These are phyloP conservation scores for Diplolepis rosae DNA, from an alignment of 2,888 invertebrate genomes.

Conservation along the genomic window DNA sequence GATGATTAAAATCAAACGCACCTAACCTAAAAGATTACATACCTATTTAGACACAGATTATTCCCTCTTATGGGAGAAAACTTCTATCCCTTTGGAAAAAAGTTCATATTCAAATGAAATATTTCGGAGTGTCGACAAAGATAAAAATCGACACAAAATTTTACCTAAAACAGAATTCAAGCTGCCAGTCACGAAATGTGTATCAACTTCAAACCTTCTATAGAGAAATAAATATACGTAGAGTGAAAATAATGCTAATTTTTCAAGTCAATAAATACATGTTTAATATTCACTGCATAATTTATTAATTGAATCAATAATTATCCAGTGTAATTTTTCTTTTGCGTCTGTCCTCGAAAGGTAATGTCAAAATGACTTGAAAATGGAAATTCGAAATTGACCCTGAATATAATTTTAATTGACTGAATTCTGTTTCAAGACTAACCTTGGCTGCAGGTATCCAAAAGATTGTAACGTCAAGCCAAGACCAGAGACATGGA, in stretches of 20 bases:
- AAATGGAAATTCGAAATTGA: not conserved
- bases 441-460: conserved; percentile 16
- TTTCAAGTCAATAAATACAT: no score
- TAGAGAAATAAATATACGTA: no score
- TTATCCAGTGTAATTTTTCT: conserved; percentile 15
- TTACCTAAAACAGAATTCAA: not conserved
- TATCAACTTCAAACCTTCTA: not conserved
- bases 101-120: not conserved
- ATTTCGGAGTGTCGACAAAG: no score
- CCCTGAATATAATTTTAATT: conserved; percentile 28
- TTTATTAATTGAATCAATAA: conserved; percentile 16
- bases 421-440: not conserved
- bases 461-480: conserved; percentile 5
- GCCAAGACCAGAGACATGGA: not conserved
- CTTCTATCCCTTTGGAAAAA: not conserved
- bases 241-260: no score
- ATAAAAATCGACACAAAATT: not conserved
- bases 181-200: not conserved
- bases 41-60: not conserved
- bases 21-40: conserved; percentile 5
- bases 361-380: not conserved
- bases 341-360: not conserved
- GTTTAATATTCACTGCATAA: no score
- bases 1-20: not conserved
- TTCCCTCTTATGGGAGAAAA: not conserved